Evolutionary conservation across 2,797 vertebrate species (phyloP).

Genomic region (Parambassis ranga): DNA sequence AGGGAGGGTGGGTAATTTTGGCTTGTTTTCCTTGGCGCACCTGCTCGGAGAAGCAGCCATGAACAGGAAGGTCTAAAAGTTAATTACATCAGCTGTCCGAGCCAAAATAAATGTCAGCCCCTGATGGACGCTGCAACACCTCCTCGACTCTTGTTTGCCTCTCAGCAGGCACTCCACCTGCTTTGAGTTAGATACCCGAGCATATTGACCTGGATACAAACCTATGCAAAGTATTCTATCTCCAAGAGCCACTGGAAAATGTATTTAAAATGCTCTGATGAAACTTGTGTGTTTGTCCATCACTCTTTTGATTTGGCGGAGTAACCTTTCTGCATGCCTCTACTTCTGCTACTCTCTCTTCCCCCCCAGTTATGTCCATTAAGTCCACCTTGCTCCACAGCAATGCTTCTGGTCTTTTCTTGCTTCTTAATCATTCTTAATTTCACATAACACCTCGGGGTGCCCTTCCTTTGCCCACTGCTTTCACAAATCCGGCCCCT

Average conservation of each 20-base stretch:
- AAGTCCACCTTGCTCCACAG: constrained; percentile 41
- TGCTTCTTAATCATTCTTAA: constrained; percentile 69
- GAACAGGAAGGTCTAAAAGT: constrained; percentile 75
- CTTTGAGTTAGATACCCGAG: constrained; percentile 33
- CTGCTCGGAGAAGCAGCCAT: constrained; percentile 64
- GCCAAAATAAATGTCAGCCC: constrained; percentile 76
- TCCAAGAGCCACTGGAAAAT: neutral
- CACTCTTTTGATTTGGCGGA: neutral
- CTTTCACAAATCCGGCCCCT: constrained; percentile 37
- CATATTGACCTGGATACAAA: constrained; percentile 12
- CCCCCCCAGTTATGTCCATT: constrained; percentile 51
- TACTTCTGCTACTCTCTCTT: neutral
- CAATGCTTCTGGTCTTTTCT: constrained; percentile 50
- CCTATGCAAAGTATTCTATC: neutral
- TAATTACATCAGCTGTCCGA: constrained; percentile 73
- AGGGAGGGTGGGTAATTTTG: constrained; percentile 36
- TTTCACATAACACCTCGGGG: constrained; percentile 62
- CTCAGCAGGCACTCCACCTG: constrained; percentile 49
- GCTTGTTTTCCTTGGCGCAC: constrained; percentile 74
- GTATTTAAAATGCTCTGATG: neutral
- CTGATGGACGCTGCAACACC: constrained; percentile 68
- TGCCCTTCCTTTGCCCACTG: constrained; percentile 21
- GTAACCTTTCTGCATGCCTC: neutral
- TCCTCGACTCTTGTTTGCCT: constrained; percentile 52
- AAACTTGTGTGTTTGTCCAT: neutral